Base-by-base conservation (phyloP, 2,113 vertebrate species). In the Archilochus colubris region DNA sequence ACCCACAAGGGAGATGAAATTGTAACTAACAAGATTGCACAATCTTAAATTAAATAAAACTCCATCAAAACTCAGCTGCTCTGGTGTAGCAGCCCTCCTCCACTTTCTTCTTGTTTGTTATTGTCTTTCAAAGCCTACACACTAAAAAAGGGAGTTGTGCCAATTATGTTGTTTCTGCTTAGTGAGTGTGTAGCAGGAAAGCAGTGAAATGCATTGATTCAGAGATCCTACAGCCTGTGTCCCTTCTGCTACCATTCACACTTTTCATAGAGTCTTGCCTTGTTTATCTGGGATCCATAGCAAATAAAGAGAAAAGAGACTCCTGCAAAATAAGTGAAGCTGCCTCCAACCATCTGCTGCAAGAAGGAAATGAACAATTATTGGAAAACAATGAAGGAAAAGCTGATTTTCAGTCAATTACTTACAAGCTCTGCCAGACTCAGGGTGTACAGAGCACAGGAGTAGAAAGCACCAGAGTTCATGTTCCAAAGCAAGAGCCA, bases 401-500 rank as follows among this genome's bases (percentile, higher is more conserved):
- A 58, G 5, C 1, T 28, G 44, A 30, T 74, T 40, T 28, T 4
- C 33, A 92, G 77, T 72, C 57, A 68, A 63, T 86, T 96, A 97
- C 97, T 97, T 95, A 97, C 97, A 85, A 96, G 66, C 30, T 55
- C 30, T 68, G 91, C 84, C 80, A 97, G 82, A 61, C 25, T 67
- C 78, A 96, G 57, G 36, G 51, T 70, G 57, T 77, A 70, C 53
- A 96, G 69, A 54, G 72, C 75, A 36, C 79, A 58, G 50, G 9
- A 73, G 50, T 55, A 30, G 5, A 72, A 80, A 70, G 27, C 19
- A 6, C 14, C 15, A 7, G n/a, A 73, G 14, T 38, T 95, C 96
- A 95, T 97, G 51, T 54, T 92, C 58, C 81, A 62, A 53, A 82
- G 54, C 38, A 80, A 64, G 18, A 53, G 9, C 30, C 46, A 79